Evolutionary conservation across 1,140 invertebrate species (phyloP).

Genomic region (Euura saliciscinereae): DNA sequence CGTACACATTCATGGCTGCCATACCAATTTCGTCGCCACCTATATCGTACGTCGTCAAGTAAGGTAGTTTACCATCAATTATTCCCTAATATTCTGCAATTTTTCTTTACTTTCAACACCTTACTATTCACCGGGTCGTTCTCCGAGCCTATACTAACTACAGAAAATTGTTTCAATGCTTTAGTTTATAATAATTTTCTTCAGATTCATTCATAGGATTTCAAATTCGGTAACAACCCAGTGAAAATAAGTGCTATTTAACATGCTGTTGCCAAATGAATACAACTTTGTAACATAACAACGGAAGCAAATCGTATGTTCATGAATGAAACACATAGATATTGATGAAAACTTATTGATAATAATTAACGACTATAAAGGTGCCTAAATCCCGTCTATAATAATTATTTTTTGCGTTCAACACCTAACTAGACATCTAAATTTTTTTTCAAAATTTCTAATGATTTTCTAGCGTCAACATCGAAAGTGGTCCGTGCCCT

Average conservation of each 20-base stretch:
- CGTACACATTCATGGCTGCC: constrained; percentile 69
- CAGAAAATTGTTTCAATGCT: background rate
- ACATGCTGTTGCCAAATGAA: constrained; percentile 47
- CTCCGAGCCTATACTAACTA: background rate
- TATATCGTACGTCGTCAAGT: constrained; percentile 53
- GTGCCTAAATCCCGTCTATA: background rate
- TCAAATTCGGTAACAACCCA: constrained; percentile 38
- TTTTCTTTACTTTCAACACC: constrained; percentile 32
- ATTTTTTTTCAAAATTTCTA: background rate
- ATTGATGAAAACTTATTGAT: background rate
- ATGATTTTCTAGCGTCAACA: background rate
- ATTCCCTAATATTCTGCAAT: constrained; percentile 40
- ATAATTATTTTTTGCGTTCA: background rate
- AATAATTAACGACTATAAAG: background rate
- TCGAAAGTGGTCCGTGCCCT: background rate
- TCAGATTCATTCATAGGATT: background rate
- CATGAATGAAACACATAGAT: background rate
- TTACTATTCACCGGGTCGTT: constrained; percentile 46
- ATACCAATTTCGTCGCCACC: constrained; percentile 73
- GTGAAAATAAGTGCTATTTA: constrained; percentile 38
- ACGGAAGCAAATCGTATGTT: constrained; percentile 37
- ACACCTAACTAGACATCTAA: background rate
- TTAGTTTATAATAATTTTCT: background rate
- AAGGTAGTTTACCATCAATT: constrained; percentile 39
- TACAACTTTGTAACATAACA: constrained; percentile 39